A percentile compares a stretch with the other conserved stretches of the same genome.
These are phyloP conservation scores for Drosophila bocqueti DNA, from an alignment of 1,140 invertebrate genomes.

Conservation along the genomic window DNA sequence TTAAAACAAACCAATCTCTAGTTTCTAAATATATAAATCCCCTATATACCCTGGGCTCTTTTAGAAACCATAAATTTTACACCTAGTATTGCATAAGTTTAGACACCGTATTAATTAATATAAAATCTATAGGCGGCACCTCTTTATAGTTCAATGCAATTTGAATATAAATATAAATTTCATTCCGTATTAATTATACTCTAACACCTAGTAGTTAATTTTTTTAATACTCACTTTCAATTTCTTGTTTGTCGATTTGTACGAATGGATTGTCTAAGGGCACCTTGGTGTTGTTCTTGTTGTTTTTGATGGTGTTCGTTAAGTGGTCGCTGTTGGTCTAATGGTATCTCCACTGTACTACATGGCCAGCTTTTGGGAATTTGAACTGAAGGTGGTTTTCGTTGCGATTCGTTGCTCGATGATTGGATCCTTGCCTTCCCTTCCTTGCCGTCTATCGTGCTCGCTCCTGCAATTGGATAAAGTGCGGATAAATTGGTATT, in stretches of 20 bases:
- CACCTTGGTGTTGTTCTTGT: constrained; percentile 55
- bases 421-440: constrained; percentile 7
- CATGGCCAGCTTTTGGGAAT: constrained; percentile 28
- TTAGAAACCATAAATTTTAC: background rate
- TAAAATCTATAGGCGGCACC: background rate
- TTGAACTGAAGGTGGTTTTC: constrained; percentile 29
- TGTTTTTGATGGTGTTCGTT: constrained; percentile 22
- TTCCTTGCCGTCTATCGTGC: background rate
- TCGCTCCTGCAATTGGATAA: constrained; percentile 36
- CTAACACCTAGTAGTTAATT: too few relatives aligned
- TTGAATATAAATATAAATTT: too few relatives aligned
- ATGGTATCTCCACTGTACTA: constrained; percentile 31
- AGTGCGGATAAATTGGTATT: constrained; percentile 48
- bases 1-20: background rate
- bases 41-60: background rate
- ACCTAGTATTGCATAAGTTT: background rate
- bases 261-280: constrained; percentile 66
- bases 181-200: too few relatives aligned
- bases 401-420: constrained; percentile 42
- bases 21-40: background rate
- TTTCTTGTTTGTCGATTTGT: constrained; percentile 41
- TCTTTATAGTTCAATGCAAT: background rate
- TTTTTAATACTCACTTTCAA: constrained; percentile 48
- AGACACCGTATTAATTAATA: background rate
- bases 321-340: constrained; percentile 15